Evolutionary conservation across 2,797 vertebrate genomes (phyloP).

Genomic region (Enteromius fasciolatus): DNA sequence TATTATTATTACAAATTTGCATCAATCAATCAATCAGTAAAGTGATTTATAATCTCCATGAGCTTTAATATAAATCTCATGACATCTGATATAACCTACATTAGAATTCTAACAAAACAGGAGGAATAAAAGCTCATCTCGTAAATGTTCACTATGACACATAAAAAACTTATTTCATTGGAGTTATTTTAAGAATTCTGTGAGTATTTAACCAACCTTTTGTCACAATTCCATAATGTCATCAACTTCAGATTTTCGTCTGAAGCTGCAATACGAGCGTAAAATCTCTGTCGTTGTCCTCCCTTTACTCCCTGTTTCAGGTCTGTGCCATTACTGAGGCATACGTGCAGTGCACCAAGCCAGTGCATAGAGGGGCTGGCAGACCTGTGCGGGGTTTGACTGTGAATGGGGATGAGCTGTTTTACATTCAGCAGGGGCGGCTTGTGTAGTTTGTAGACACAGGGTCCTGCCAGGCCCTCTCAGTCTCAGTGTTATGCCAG

Average conservation of each 20-base stretch:
- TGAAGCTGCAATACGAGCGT: not conserved
- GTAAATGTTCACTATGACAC: not conserved
- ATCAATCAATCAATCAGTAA: not conserved
- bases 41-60: no score
- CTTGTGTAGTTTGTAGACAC: slow-evolving; percentile 44
- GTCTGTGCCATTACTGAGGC: slow-evolving; percentile 43
- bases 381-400: slow-evolving; percentile 19
- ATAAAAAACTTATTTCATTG: not conserved
- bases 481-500: slow-evolving; percentile 45
- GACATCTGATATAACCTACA: no score
- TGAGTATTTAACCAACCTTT: not conserved
- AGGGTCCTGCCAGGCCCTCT: slow-evolving; percentile 32
- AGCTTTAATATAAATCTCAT: not conserved
- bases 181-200: not conserved
- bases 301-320: slow-evolving; percentile 7
- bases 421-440: slow-evolving; percentile 42
- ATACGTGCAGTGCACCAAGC: slow-evolving; percentile 12
- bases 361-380: slow-evolving; percentile 23
- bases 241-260: not conserved
- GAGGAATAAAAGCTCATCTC: not conserved
- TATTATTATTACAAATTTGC: not conserved
- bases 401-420: slow-evolving; percentile 21
- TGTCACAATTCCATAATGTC: not conserved
- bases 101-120: not conserved
- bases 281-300: not conserved